Conservation (phyloP, 2,113 vertebrate species). For the Melanostigma gelatinosum region DNA sequence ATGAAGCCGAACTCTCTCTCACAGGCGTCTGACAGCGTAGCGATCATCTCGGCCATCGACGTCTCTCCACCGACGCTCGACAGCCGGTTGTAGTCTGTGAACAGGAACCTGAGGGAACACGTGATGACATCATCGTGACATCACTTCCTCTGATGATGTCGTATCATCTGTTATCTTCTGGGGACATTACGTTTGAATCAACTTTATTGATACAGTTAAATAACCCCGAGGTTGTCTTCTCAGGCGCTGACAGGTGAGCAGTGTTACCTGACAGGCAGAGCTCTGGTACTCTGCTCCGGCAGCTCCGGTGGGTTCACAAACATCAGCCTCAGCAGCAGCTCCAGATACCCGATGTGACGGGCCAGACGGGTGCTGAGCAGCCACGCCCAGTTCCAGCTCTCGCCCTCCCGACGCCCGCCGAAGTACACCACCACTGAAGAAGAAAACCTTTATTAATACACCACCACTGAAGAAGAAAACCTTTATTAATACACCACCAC, state of each 20-base stretch:
- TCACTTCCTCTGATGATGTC: neutral
- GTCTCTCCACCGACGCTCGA: constrained; percentile 97
- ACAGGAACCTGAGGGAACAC: constrained; percentile 86
- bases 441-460: neutral
- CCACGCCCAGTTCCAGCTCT: constrained; percentile 98
- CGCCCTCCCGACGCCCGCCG: constrained; percentile 93
- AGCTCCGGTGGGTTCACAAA: constrained; percentile 96
- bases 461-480: neutral
- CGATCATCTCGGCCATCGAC: constrained; percentile 98
- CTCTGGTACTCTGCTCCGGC: constrained; percentile 95
- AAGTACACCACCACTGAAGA: constrained; percentile 93
- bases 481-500: constrained; percentile 87
- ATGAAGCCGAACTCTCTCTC: constrained; percentile 97
- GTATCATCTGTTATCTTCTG: no score
- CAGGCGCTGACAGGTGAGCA: no score
- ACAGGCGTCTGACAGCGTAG: constrained; percentile 94
- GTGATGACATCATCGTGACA: constrained; percentile 11
- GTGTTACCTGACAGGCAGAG: constrained; percentile 87
- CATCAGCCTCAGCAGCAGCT: constrained; percentile 95
- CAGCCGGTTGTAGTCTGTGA: constrained; percentile 95
- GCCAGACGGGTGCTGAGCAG: constrained; percentile 91
- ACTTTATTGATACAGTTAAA: no score
- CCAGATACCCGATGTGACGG: constrained; percentile 93
- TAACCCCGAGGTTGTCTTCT: no score
- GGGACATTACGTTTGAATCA: no score